Evolutionary conservation across 2,888 invertebrate species (phyloP).

Genomic region (Arrhopalites spinosus): DNA sequence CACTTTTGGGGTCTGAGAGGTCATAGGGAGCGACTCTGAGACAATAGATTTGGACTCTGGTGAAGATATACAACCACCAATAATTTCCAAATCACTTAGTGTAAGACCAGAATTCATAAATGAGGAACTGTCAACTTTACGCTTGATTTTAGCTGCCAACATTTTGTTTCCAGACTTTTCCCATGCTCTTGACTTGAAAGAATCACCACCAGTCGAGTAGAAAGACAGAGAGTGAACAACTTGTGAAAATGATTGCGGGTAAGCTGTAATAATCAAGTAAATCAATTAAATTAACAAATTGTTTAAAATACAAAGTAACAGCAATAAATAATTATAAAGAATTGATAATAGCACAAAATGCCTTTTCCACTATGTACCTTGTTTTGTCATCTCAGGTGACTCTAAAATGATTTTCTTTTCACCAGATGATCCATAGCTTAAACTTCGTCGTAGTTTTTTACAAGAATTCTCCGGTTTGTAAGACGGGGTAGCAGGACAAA

Average conservation of each 20-base stretch:
- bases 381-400: conserved; percentile 28
- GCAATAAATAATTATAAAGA: background rate
- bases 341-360: background rate
- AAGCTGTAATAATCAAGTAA: background rate
- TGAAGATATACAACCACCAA: conserved; percentile 33
- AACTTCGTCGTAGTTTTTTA: conserved; percentile 10
- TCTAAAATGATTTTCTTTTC: conserved; percentile 21
- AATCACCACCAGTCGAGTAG: conserved; percentile 25
- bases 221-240: conserved; percentile 23
- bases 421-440: background rate
- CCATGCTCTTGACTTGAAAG: conserved; percentile 44
- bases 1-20: background rate
- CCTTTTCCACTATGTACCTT: conserved; percentile 5
- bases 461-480: conserved; percentile 20
- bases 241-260: conserved; percentile 12
- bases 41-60: conserved; percentile 21
- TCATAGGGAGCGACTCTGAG: background rate
- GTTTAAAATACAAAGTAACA: background rate
- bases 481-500: conserved; percentile 31
- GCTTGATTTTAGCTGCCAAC: conserved; percentile 51
- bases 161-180: conserved; percentile 49
- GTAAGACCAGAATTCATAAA: conserved; percentile 40
- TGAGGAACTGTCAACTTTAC: conserved; percentile 43
- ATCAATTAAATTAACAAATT: background rate
- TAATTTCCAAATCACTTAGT: conserved; percentile 44